Base-by-base conservation (phyloP, 2,888 invertebrate species). In the Hydropsyche betteni region DNA sequence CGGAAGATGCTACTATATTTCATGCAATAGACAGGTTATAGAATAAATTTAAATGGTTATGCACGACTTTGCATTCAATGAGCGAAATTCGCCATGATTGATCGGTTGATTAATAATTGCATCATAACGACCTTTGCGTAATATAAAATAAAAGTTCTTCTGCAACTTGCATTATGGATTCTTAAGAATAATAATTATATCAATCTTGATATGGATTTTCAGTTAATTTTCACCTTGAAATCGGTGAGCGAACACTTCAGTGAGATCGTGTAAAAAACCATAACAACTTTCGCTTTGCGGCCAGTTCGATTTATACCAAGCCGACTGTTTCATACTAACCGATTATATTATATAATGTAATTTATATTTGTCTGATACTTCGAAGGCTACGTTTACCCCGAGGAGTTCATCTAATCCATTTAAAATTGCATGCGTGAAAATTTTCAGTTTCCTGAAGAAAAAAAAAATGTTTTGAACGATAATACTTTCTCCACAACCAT, bases 231-330 rank as follows among this genome's bases (percentile, higher is more conserved):
- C 24, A 64, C 64, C 64, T 64, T 64, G 64, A 64, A 64, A 64
- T 64, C 64, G 10, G 36, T 36, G 36, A 64, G 38, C 24, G 68
- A 14, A 33, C 34, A 69, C 51, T 50, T n/a, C 51, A 51, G 69
- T 14, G 14, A n/a, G 14, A 34, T 24, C 51, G 14, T 24, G 33
- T 50, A 33, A 50, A 68, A 68, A 68, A 68, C 34, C 51, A 69
- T 69, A 69, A 50, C 69, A 69, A 69, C 69, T 69, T 69, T 69
- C 69, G 69, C 69, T 69, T 69, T 68, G 68, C 68, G 36, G 68
- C 38, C 68, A 38, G 51, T 51, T 69, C 69, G 69, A 69, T 14
- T 69, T 68, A 36, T 64, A 44, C 68, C 7, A 33, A 36, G 4
- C 38, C 69, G 69, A 12, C 38, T 50, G 69, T 33, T 51, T 44